Conservation (phyloP, 1,140 invertebrate genomes). For the Drosophila simulans region DNA sequence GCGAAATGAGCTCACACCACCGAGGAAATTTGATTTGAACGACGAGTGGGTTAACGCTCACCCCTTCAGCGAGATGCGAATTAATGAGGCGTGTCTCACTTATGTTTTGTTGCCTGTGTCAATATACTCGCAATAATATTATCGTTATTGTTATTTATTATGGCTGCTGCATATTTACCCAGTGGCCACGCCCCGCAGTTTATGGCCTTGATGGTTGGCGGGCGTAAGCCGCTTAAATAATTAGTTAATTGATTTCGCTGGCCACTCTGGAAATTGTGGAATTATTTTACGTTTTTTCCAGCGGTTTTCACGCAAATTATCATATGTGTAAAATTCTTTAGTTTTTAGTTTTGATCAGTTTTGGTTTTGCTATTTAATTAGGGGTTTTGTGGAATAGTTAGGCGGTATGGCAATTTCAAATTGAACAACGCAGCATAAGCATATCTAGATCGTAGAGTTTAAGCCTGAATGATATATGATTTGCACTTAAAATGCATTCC, state of each 20-base stretch:
- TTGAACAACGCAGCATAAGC: not conserved
- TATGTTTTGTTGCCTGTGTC: conserved; percentile 54
- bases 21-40: conserved; percentile 23
- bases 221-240: conserved; percentile 67
- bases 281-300: conserved; percentile 11
- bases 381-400: conserved; percentile 10
- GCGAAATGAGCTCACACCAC: conserved; percentile 10
- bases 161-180: conserved; percentile 34
- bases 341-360: conserved; percentile 29
- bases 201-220: conserved; percentile 32
- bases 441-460: not conserved
- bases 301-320: conserved; percentile 23
- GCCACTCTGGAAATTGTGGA: conserved; percentile 29
- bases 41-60: not conserved
- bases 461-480: not conserved
- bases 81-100: conserved; percentile 74
- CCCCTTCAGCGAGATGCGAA: conserved; percentile 45
- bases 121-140: conserved; percentile 49
- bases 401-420: not conserved
- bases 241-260: conserved; percentile 68
- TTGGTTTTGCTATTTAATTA: conserved; percentile 25
- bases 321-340: conserved; percentile 23
- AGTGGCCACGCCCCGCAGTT: conserved; percentile 22
- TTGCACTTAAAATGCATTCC: not conserved
- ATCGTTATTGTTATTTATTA: conserved; percentile 54